Evolutionary conservation across 2,888 invertebrate species (phyloP), one percentile per base, ranked within the genome.

Genomic region (Rambutsinella grinnellia): DNA sequence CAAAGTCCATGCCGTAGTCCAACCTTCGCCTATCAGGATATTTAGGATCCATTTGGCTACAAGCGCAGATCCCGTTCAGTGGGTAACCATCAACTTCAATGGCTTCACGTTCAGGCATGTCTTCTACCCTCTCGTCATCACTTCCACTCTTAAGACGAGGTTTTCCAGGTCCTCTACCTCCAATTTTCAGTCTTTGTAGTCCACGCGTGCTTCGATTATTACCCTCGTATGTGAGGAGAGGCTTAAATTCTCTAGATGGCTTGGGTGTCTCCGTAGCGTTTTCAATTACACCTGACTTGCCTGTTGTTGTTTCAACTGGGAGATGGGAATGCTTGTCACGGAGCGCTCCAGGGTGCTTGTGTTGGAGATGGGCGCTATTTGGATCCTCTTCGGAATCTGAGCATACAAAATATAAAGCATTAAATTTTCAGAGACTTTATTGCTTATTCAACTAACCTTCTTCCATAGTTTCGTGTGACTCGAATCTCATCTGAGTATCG

Each of bases 1-100:
- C 69, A 61, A 70, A 70, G 19, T 70, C 27, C 61, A 70, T 70
- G 15, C 61, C 53, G 19, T 61, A 70, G 24, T 53, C 23, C 1
- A 62, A 54, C 1, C 69, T 15, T 21, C 44, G 24, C 23, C 69
- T 61, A 10, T 61, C 46, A 0, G 69, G 69, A 54, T 54, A 70
- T 10, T 51, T 27, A 26, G 69, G 61, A 51, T 61, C 61, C n/a
- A 15, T 26, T 8, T 28, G 24, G 54, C 54, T 62, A 54, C 69
- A 70, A 44, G 49, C 46, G 49, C 69, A 70, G n/a, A 70, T 54
- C 13, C 66, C 66, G 24, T 66, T 57, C 3, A 56, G 19, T 3
- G 23, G 26, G 53, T 63, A 63, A 1, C 53, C 63, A 8, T 26
- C 19, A 3, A 28, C 28, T 3, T 13, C 21, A 53, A 53, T 51